Percentiles rank a stretch among this genome's conserved stretches.
phyloP scores from a whole-genome alignment of 2,888 invertebrate genomes.

The Celastrina argiolus region DNA sequence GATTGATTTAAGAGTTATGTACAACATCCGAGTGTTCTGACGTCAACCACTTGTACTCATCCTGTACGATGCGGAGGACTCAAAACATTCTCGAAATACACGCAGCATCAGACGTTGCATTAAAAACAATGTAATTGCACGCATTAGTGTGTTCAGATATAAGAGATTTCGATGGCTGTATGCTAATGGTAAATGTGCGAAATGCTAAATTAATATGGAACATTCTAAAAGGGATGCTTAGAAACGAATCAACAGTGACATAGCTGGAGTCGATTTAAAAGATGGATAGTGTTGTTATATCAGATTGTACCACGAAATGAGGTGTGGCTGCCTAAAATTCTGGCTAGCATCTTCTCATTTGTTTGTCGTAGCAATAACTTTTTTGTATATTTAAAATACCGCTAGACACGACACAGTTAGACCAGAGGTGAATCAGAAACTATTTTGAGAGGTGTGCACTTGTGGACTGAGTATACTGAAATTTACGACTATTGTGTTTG shows the following conservation, averaged over 20 bases:
- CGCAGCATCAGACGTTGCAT: constrained; percentile 8
- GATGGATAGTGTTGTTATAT: background rate
- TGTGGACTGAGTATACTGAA: background rate
- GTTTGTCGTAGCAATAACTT: background rate
- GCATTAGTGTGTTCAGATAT: background rate
- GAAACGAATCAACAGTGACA: too few species aligned
- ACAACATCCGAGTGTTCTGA: constrained; percentile 29
- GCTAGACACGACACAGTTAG: constrained; percentile 17
- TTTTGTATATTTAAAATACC: constrained; percentile 17
- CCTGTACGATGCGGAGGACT: constrained; percentile 13
- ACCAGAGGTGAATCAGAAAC: background rate
- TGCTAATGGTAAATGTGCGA: too few species aligned
- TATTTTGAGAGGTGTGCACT: background rate
- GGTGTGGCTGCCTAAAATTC: background rate
- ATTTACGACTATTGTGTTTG: constrained; percentile 18
- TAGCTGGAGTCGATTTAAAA: too few species aligned
- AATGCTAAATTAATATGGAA: background rate
- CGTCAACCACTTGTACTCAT: constrained; percentile 27
- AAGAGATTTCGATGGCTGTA: background rate
- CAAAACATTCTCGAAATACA: constrained; percentile 4
- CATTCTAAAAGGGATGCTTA: too few species aligned
- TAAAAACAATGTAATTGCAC: background rate
- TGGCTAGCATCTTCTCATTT: background rate
- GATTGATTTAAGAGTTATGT: constrained; percentile 6
- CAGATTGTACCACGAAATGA: background rate